A percentile compares a stretch with the other conserved stretches of the same genome.
Conservation (phyloP, 2,797 vertebrate genomes). For the Bufotes viridis region DNA sequence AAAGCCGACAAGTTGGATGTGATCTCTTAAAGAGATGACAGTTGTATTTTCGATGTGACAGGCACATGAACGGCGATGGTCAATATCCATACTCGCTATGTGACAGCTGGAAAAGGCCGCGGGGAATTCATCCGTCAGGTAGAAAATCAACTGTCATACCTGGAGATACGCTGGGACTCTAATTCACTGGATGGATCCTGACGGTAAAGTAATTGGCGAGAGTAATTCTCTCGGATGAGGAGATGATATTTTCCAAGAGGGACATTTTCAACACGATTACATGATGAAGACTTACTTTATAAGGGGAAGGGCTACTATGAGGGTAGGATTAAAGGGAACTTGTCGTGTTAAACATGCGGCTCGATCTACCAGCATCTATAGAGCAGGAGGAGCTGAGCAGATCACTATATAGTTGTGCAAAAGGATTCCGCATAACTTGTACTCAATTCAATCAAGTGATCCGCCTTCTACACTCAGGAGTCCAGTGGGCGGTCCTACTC, state of each 20-base stretch:
- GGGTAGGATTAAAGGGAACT: neutral
- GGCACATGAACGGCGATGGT: constrained; percentile 43
- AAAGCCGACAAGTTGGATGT: constrained; percentile 8
- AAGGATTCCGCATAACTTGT: too few species aligned
- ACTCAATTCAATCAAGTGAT: too few species aligned
- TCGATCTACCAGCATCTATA: too few species aligned
- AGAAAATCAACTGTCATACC: constrained; percentile 52
- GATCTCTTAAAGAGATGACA: constrained; percentile 49
- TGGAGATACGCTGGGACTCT: constrained; percentile 27
- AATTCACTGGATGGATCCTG: constrained; percentile 41
- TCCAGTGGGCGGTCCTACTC: too few species aligned
- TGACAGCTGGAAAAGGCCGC: constrained; percentile 53
- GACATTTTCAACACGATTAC: neutral
- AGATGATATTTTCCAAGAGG: neutral
- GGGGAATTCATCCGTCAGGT: constrained; percentile 52
- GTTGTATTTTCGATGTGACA: constrained; percentile 46
- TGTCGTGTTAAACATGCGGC: too few species aligned
- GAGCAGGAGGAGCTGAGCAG: too few species aligned
- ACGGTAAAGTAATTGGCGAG: constrained; percentile 31
- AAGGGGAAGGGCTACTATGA: too few species aligned
- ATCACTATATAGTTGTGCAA: too few species aligned
- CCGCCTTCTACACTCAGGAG: too few species aligned
- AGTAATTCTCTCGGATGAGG: constrained; percentile 25
- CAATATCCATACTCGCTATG: constrained; percentile 39
- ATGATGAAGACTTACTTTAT: neutral